These are phyloP conservation scores for Xiphophorus maculatus DNA, from an alignment of 2,113 vertebrate genomes.

Conservation along the genomic window DNA sequence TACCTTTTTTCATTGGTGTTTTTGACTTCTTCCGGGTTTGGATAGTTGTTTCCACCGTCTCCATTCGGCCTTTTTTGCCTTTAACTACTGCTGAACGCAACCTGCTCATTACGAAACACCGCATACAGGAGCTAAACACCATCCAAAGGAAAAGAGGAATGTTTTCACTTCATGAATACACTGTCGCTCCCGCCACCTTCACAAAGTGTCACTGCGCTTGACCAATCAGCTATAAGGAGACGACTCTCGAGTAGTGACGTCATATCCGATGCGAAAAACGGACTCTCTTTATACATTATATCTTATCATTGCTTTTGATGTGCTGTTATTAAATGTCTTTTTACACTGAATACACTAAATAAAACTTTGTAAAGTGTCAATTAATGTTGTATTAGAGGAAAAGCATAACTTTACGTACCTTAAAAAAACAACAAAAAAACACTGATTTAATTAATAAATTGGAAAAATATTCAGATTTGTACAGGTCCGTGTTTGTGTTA, in stretches of 20 bases:
- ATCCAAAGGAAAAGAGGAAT: background rate
- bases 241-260: rapidly evolving
- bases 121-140: background rate
- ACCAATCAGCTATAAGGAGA: slow-evolving; percentile 52
- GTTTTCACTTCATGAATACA: background rate
- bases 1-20: slow-evolving; percentile 60
- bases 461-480: too few relatives aligned
- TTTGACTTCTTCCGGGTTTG: slow-evolving; percentile 53
- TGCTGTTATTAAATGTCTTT: too few relatives aligned
- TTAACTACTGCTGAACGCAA: slow-evolving; percentile 30
- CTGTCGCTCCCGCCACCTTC: slow-evolving; percentile 46
- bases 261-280: slow-evolving; percentile 27
- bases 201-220: background rate
- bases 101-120: slow-evolving; percentile 27
- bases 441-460: too few relatives aligned
- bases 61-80: slow-evolving; percentile 25
- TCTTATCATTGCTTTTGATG: too few relatives aligned
- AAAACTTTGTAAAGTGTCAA: too few relatives aligned
- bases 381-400: background rate
- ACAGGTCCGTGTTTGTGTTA: too few relatives aligned
- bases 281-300: too few relatives aligned
- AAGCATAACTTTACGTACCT: background rate
- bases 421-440: background rate
- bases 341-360: too few relatives aligned
- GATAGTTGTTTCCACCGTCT: slow-evolving; percentile 19